These are phyloP conservation scores for Coreoperca whiteheadi DNA, from an alignment of 2,113 vertebrate species.

Conservation along the genomic window DNA sequence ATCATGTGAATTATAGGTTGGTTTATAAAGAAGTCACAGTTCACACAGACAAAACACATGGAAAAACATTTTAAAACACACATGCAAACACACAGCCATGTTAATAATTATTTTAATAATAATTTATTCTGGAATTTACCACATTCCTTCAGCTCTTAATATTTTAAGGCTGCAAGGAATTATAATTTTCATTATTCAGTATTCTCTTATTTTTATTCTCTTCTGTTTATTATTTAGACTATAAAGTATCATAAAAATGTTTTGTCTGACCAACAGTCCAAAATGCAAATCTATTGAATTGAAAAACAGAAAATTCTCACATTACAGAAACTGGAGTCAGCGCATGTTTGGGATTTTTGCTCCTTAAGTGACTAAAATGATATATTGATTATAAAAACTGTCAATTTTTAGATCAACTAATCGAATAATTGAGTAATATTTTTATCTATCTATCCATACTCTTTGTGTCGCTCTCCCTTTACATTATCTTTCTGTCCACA, in stretches of 20 bases:
- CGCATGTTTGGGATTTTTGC: too few species aligned
- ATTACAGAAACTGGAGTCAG: not conserved
- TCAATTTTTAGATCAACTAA: not conserved
- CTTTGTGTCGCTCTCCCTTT: not conserved
- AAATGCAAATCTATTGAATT: not conserved
- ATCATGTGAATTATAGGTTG: constrained; percentile 54
- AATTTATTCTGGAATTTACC: constrained; percentile 10
- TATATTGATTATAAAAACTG: not conserved
- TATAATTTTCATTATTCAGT: not conserved
- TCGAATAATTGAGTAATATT: not conserved
- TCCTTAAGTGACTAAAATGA: not conserved
- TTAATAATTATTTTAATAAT: constrained; percentile 52
- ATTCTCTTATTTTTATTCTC: not conserved
- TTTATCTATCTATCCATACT: not conserved
- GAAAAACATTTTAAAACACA: not conserved
- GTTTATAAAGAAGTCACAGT: constrained; percentile 11
- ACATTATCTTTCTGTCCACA: not conserved
- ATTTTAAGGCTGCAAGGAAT: not conserved
- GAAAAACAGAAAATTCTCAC: not conserved
- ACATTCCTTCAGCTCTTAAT: not conserved
- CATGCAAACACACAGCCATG: not conserved
- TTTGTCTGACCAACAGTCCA: not conserved
- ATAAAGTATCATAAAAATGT: not conserved
- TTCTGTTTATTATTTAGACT: not conserved
- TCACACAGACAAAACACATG: constrained; percentile 7